Evolutionary conservation across 2,888 invertebrate genomes (phyloP).

Genomic region (Drosophila helvetica): DNA sequence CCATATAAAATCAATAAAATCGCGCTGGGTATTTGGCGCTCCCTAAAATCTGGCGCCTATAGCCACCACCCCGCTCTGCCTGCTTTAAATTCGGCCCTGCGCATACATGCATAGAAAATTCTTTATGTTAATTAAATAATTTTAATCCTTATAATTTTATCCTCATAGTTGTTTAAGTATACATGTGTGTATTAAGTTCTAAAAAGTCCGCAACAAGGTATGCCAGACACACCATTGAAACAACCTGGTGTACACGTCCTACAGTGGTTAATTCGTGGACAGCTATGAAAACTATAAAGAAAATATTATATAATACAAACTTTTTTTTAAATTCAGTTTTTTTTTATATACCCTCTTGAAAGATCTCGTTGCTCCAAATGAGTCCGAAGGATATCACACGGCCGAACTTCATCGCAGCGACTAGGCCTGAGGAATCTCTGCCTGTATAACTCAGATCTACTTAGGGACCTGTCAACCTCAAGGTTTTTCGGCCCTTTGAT

Average conservation of each 20-base stretch:
- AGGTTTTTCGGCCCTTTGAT: conserved; percentile 33
- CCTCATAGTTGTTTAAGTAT: background rate
- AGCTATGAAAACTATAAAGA: conserved; percentile 16
- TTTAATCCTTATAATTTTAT: background rate
- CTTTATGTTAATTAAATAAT: background rate
- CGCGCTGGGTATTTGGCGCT: too few relatives aligned
- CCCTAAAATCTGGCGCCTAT: too few relatives aligned
- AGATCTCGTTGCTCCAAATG: conserved; percentile 71
- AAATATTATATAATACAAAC: background rate
- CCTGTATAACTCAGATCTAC: background rate
- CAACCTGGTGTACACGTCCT: background rate
- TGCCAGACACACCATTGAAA: background rate
- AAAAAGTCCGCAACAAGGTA: background rate
- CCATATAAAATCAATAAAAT: too few relatives aligned
- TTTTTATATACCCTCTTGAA: conserved; percentile 40
- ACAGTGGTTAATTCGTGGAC: background rate
- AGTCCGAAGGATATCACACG: conserved; percentile 74
- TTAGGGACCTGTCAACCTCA: conserved; percentile 6
- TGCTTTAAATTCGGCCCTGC: too few relatives aligned
- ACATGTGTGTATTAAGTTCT: background rate
- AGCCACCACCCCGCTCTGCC: too few relatives aligned
- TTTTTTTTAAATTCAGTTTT: background rate
- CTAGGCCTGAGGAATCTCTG: conserved; percentile 24
- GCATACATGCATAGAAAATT: too few relatives aligned
- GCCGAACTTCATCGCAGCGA: conserved; percentile 62